Evolutionary conservation across 2,113 vertebrate species (phyloP).

Genomic region (Apteryx owenii): DNA sequence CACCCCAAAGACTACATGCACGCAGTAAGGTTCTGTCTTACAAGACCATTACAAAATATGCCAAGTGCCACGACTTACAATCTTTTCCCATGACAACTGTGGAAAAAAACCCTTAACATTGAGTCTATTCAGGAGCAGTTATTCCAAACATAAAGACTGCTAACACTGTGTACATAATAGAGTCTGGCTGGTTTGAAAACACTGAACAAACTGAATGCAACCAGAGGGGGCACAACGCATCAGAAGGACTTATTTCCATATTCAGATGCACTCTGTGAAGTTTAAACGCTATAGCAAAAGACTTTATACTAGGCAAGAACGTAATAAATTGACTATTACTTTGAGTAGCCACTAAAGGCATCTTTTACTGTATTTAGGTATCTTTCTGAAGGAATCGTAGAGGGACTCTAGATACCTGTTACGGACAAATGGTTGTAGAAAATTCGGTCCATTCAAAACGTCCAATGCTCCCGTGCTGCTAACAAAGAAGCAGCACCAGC

Average conservation of each 20-base stretch:
- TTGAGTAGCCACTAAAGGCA: neutral
- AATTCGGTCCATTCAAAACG: neutral
- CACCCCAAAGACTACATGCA: neutral
- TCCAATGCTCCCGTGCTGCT: neutral
- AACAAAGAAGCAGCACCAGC: neutral
- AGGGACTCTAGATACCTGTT: neutral
- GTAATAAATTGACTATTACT: neutral
- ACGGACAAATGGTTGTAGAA: fast-evolving
- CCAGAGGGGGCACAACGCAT: neutral
- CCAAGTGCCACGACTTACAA: neutral
- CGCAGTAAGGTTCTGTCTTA: neutral
- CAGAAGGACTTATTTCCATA: neutral
- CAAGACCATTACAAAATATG: neutral
- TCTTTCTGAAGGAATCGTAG: neutral
- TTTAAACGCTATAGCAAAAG: neutral
- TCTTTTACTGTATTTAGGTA: neutral
- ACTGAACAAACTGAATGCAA: neutral
- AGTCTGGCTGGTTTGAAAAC: neutral
- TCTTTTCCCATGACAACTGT: neutral
- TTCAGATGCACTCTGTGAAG: neutral
- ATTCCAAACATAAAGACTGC: neutral
- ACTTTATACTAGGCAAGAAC: neutral
- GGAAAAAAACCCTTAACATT: fast-evolving
- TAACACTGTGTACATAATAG: fast-evolving
- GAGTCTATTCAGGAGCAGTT: neutral